Evolutionary conservation across 2,888 invertebrate genomes (phyloP), one percentile per base, ranked within the genome.

Genomic region (Lasioglossum vierecki): DNA sequence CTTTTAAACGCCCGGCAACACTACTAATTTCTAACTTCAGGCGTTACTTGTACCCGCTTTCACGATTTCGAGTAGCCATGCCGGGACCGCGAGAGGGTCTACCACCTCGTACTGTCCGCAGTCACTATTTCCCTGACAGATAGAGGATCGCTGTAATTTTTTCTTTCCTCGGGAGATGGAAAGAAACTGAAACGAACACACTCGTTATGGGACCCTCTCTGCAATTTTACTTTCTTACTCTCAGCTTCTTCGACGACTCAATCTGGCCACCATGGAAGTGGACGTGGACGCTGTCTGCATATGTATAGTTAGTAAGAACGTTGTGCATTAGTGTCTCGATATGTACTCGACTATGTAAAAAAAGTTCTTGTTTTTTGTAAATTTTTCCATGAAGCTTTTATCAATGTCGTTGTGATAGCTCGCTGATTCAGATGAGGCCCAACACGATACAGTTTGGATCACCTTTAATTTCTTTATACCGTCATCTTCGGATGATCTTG

Each of bases 1-100:
- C 95, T 95, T 94, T 94, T 93, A 94, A 94, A 94, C 93, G 94
- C 91, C 92, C 91, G 89, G 92, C 93, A 94, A 94, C 94, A 93
- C 93, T 93, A 93, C 94, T 94, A 94, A 94, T 94, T 94, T 93
- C 93, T 91, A 93, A 94, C 94, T 94, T 93, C 91, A 90, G 92
- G 92, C 92, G 92, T 93, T 93, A 93, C 93, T 93, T 93, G 88
- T 89, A 90, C 88, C 90, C 86, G 85, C 88, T 88, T 90, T 80
- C 82, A 79, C 82, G 88, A 83, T 85, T 86, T 90, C 90, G 90
- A 90, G 89, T 88, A 46, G 82, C 79, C 85, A 73, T 57, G 82
- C 73, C 82, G 49, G 63, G 82, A 78, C 81, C 74, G 66, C 81
- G 78, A 46, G 66, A 68, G 63, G 44, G 35, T 76, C 82, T 78